Evolutionary conservation across 1,140 invertebrate species (phyloP).

Genomic region (Bombus haemorrhoidalis): DNA sequence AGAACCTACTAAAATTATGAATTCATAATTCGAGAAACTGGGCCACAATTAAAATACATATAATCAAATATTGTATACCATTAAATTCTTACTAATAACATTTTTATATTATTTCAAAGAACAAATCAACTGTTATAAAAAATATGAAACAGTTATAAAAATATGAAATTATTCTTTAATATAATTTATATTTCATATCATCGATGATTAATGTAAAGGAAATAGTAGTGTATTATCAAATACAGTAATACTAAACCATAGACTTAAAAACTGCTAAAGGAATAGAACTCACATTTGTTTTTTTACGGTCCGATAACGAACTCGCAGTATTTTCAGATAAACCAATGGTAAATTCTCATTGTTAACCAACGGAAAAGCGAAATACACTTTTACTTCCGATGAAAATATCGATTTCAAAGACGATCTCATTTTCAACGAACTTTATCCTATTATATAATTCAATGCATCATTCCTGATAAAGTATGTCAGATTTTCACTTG

Average conservation of each 20-base stretch:
- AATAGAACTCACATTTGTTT: background rate
- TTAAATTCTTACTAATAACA: background rate
- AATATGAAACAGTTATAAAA: background rate
- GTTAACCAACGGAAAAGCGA: background rate
- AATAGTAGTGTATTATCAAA: background rate
- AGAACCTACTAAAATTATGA: no score
- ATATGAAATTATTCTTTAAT: background rate
- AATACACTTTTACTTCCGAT: background rate
- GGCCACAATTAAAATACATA: no score
- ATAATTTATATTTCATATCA: background rate
- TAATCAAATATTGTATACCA: no score
- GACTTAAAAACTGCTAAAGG: background rate
- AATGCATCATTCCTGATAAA: background rate
- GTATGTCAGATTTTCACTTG: constrained; percentile 1
- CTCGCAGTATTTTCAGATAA: background rate
- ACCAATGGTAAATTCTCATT: background rate
- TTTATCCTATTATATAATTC: background rate
- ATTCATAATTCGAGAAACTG: no score
- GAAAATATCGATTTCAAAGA: background rate
- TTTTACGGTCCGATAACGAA: background rate
- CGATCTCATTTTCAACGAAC: background rate
- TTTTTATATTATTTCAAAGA: background rate
- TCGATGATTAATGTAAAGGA: background rate
- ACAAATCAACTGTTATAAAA: background rate
- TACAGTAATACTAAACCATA: background rate